Evolutionary conservation across 2,797 vertebrate genomes (phyloP).

Genomic region (Rhinoraja longicauda): DNA sequence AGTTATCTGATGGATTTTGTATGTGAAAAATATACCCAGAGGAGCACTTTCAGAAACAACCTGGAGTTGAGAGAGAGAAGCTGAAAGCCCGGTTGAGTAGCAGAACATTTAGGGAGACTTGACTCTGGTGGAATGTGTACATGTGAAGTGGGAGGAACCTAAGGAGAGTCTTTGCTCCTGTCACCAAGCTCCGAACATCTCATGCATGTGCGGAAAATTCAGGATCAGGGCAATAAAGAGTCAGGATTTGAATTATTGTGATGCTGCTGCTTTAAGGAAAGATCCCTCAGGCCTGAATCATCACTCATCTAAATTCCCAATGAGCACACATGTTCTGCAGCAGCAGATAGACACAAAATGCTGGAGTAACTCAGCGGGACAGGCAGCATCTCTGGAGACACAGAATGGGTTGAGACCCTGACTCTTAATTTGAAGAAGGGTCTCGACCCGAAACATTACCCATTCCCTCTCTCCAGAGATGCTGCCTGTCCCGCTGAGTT

Average conservation of each 20-base stretch:
- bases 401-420: no score
- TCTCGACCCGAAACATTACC: no score
- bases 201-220: neutral
- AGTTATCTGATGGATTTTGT: neutral
- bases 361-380: no score
- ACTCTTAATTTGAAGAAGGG: no score
- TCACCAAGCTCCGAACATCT: neutral
- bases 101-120: neutral
- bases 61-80: neutral
- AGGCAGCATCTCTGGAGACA: no score
- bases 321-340: neutral
- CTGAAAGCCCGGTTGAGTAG: neutral
- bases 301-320: neutral
- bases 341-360: neutral
- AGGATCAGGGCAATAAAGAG: neutral
- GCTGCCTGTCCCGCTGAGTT: no score
- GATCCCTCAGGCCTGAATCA: neutral
- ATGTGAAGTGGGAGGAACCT: neutral
- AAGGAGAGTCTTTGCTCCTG: neutral
- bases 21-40: neutral
- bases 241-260: neutral
- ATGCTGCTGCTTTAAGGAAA: neutral
- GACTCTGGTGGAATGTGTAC: neutral
- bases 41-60: neutral
- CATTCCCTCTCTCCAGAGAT: no score